Evolutionary conservation across 2,797 vertebrate genomes (phyloP).

Genomic region (Crocodylus rhombifer): DNA sequence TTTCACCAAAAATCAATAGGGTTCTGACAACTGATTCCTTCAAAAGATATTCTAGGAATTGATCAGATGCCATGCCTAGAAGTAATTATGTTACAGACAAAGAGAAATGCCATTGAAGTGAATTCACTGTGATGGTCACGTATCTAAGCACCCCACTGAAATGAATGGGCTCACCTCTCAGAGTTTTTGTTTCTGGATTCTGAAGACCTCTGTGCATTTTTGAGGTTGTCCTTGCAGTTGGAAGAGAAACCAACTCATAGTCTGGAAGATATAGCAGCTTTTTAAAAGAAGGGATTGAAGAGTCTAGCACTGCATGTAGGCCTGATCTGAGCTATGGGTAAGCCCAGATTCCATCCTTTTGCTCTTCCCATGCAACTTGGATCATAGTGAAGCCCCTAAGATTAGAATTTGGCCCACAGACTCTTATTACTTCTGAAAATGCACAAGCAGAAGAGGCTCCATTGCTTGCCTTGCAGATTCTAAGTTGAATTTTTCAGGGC

Average conservation of each 20-base stretch:
- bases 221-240: neutral
- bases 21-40: neutral
- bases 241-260: neutral
- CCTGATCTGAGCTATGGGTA: neutral
- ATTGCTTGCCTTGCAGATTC: neutral
- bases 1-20: neutral
- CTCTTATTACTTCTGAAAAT: neutral
- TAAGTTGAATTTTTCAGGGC: neutral
- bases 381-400: neutral
- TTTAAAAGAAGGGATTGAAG: neutral
- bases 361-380: neutral
- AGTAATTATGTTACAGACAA: rapidly evolving
- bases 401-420: rapidly evolving
- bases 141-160: rapidly evolving
- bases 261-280: rapidly evolving
- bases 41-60: neutral
- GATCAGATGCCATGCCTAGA: neutral
- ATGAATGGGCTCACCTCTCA: neutral
- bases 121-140: neutral
- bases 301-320: too few species aligned
- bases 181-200: neutral
- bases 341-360: neutral
- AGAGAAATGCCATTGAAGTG: neutral
- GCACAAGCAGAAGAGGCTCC: rapidly evolving
- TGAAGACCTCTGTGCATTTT: rapidly evolving